Evolutionary conservation across 2,888 invertebrate genomes (phyloP).

Genomic region (Platycheirus rosarum): DNA sequence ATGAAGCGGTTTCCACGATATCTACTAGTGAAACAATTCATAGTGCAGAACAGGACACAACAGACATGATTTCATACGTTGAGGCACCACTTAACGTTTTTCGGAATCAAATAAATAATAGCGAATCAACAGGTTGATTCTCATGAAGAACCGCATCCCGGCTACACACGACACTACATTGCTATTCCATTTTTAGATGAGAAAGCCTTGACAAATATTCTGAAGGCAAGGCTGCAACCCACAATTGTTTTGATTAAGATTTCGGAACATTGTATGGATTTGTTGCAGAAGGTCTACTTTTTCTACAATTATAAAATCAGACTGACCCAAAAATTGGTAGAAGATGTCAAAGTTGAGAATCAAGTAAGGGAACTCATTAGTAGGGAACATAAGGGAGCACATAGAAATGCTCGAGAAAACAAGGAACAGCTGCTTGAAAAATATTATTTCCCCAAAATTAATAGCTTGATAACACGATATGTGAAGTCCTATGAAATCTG

Average conservation of each 20-base stretch:
- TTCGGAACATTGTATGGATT: background rate
- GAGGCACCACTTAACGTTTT: conserved; percentile 51
- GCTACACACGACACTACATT: conserved; percentile 42
- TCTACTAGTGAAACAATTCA: conserved; percentile 38
- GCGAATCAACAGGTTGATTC: conserved; percentile 2
- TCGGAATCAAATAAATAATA: conserved; percentile 58
- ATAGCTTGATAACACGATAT: background rate
- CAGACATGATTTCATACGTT: conserved; percentile 39
- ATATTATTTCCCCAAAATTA: background rate
- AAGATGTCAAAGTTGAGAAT: background rate
- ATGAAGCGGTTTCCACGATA: background rate
- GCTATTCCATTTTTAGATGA: background rate
- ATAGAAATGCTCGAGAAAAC: conserved; percentile 20
- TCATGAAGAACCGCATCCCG: conserved; percentile 49
- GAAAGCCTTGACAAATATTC: background rate
- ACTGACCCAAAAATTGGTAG: background rate
- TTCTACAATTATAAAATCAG: background rate
- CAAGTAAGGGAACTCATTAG: conserved; percentile 1
- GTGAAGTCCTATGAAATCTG: background rate
- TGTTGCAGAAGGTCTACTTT: conserved; percentile 10
- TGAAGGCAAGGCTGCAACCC: conserved; percentile 25
- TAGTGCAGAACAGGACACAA: conserved; percentile 61
- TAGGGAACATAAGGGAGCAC: conserved; percentile 6
- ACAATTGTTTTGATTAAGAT: conserved; percentile 39
- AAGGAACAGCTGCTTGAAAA: background rate